Conservation (phyloP, 2,888 invertebrate genomes). For the Orchesellides sinensis region DNA sequence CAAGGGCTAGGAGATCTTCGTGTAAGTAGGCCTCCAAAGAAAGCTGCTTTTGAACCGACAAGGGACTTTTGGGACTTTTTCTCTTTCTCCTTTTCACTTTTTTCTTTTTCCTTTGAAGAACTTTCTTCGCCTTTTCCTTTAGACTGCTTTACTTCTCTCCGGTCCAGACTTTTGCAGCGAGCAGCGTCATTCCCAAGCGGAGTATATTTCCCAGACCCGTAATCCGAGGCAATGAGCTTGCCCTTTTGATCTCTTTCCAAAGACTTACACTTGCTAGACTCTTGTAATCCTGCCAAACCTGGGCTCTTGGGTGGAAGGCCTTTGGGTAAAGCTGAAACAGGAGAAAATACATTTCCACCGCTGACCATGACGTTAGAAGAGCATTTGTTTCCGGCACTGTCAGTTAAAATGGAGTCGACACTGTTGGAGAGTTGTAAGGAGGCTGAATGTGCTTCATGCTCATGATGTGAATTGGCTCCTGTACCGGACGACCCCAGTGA, state of each 20-base stretch:
- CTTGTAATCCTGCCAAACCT: conserved; percentile 55
- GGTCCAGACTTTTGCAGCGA: conserved; percentile 72
- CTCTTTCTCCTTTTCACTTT: conserved; percentile 69
- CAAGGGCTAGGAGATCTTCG: conserved; percentile 73
- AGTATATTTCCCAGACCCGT: conserved; percentile 70
- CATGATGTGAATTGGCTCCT: conserved; percentile 26
- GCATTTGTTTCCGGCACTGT: conserved; percentile 49
- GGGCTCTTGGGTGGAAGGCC: conserved; percentile 74
- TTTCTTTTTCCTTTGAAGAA: conserved; percentile 61
- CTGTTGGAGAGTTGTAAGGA: conserved; percentile 69
- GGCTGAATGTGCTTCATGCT: conserved; percentile 43
- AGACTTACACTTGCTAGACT: conserved; percentile 70
- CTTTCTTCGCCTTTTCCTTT: conserved; percentile 44
- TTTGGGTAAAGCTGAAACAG: conserved; percentile 68
- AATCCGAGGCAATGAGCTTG: conserved; percentile 59
- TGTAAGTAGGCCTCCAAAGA: conserved; percentile 72
- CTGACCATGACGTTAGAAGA: conserved; percentile 39
- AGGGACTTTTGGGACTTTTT: conserved; percentile 69
- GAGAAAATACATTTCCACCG: conserved; percentile 69
- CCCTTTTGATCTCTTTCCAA: conserved; percentile 70
- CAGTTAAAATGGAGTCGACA: conserved; percentile 72
- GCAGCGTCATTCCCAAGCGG: conserved; percentile 62
- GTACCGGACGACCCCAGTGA: conserved; percentile 45
- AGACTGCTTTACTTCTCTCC: conserved; percentile 70
- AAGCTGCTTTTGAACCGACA: conserved; percentile 74